These are phyloP conservation scores for Pandion haliaetus DNA, from an alignment of 2,113 vertebrate genomes.

Conservation along the genomic window DNA sequence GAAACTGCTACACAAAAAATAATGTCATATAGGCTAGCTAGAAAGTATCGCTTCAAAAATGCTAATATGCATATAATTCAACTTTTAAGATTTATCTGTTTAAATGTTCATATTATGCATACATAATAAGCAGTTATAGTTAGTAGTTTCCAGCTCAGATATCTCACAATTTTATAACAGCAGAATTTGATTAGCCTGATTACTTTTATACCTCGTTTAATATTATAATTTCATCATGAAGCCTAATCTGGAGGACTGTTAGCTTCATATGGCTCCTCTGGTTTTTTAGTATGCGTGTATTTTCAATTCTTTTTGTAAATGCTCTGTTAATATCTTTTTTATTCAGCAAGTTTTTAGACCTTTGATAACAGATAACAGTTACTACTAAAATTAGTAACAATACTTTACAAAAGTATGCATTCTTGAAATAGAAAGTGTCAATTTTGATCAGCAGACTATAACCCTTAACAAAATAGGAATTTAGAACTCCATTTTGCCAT, in stretches of 20 bases:
- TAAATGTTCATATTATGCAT: not conserved
- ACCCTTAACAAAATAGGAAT: not conserved
- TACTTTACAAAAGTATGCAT: not conserved
- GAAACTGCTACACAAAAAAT: not conserved
- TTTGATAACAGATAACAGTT: not conserved
- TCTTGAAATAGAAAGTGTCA: not conserved
- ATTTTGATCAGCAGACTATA: not conserved
- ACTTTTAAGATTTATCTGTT: not conserved
- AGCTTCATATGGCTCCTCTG: not conserved
- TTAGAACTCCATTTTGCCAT: not conserved
- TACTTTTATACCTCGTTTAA: constrained; percentile 3
- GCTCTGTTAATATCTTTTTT: not conserved
- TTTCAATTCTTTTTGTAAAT: not conserved
- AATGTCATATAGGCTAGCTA: not conserved
- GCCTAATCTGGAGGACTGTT: not conserved
- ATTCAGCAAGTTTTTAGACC: not conserved
- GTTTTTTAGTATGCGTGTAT: not conserved
- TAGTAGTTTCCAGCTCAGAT: constrained; percentile 28
- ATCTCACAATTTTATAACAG: not conserved
- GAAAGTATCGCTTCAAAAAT: not conserved
- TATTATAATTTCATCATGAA: not conserved
- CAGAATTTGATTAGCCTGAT: constrained; percentile 8
- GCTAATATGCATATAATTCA: not conserved
- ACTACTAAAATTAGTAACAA: not conserved
- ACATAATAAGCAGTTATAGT: not conserved